Base-by-base conservation (phyloP, 1,140 invertebrate genomes). In the Trichogramma pretiosum region DNA sequence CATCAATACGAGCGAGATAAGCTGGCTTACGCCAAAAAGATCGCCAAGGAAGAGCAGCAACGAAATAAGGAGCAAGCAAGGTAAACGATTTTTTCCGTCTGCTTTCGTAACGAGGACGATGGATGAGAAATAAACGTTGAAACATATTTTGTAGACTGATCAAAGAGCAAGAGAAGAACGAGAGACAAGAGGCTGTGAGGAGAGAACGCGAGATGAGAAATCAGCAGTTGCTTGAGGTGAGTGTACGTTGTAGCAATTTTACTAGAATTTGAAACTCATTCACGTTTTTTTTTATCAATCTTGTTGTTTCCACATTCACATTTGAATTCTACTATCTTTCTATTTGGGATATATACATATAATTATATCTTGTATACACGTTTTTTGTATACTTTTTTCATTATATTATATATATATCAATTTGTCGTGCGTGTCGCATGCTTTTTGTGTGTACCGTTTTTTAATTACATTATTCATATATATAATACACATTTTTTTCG, bases 161-260 rank as follows among this genome's bases (percentile, higher is more conserved):
- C 41, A 81, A 82, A 58, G 83, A 88, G 54, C 77, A 85, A 49
- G 89, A 93, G 64, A 82, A 84, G 56, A 75, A 79, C 24, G 87
- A 91, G 56, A 75, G 82, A 48, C 77, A 86, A 59, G 86, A 89
- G 62, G 82, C 84, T 55, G 78, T 82, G 39, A 73, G 83, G 33
- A 76, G 83, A 43, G 86, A 89, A 59, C 75, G 80, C 49, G 87
- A 89, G 60, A 74, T 83, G 19, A 74, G 82, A 54, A 82, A 83
- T 57, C 83, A 85, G 56, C 82, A 84, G 59, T 67, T 82, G 10
- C 68, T 82, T 28, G 82, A 84, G 74, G 77, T 78, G 56, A 69
- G 64, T 68, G 32, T 18, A 36, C 40, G 30, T 42, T 49, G 39
- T 45, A 39, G n/a, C 23, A 36, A 19, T n/a, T 36, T 39, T 45